A percentile compares a stretch with the other conserved stretches of the same genome.
phyloP scores from a whole-genome alignment of 2,797 vertebrate genomes.

The Sphenopsis melanotis region DNA sequence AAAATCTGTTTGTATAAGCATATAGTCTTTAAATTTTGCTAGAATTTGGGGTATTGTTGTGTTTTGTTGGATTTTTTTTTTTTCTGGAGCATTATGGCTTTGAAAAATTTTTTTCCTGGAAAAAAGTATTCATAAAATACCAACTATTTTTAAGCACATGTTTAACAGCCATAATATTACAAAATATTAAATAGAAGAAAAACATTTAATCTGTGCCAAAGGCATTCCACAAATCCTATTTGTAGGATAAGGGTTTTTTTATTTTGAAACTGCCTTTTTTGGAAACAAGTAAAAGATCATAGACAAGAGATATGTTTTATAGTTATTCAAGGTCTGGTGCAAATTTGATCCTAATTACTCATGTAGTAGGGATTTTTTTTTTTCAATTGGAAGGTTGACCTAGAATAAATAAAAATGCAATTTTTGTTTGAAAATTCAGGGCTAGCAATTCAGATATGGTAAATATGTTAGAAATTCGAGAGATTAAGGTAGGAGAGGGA shows the following conservation, averaged over 20 bases:
- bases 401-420: not conserved
- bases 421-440: not conserved
- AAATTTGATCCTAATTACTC: not conserved
- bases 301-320: not conserved
- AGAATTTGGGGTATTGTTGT: accelerated
- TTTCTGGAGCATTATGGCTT: accelerated
- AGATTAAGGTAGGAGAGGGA: not conserved
- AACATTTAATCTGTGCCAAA: accelerated
- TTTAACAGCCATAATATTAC: not conserved
- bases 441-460: not conserved
- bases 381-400: not conserved
- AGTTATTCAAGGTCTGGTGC: not conserved
- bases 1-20: not conserved
- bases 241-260: not conserved
- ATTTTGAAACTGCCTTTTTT: not conserved
- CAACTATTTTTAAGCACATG: not conserved
- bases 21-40: not conserved
- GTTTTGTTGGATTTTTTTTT: not conserved
- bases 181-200: not conserved
- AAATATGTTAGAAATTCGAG: not conserved
- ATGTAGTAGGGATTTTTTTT: not conserved
- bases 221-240: not conserved
- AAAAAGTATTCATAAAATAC: not conserved
- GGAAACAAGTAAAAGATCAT: not conserved
- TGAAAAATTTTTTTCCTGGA: not conserved